Conservation (phyloP, 2,113 vertebrate species). For the Gadus chalcogrammus region DNA sequence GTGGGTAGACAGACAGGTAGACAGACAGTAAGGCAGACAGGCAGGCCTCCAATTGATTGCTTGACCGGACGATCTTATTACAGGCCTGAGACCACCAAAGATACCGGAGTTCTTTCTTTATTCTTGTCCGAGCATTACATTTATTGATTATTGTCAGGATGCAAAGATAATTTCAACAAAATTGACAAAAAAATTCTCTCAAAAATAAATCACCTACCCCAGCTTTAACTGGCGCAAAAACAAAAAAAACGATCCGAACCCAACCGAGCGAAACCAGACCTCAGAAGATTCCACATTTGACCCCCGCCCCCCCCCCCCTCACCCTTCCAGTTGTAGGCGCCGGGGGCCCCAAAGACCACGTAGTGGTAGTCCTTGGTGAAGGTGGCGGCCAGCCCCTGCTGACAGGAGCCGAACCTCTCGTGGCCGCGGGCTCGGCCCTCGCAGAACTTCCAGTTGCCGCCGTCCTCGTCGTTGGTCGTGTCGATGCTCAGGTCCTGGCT, state of each 20-base stretch:
- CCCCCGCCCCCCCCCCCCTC: background rate
- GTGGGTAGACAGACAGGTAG: too few species aligned
- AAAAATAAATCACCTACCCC: background rate
- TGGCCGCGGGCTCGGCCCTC: slow-evolving; percentile 83
- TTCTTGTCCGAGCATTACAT: too few species aligned
- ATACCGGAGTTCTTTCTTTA: too few species aligned
- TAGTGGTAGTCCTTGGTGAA: slow-evolving; percentile 94
- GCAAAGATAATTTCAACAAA: too few species aligned
- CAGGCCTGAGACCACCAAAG: too few species aligned
- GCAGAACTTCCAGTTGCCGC: slow-evolving; percentile 84
- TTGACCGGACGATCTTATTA: too few species aligned
- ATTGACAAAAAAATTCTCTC: background rate
- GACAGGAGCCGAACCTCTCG: slow-evolving; percentile 89
- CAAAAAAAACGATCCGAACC: too few species aligned
- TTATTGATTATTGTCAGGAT: too few species aligned
- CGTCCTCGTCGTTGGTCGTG: slow-evolving; percentile 73
- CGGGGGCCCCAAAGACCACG: slow-evolving; percentile 91
- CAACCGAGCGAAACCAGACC: background rate
- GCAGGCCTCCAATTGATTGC: too few species aligned
- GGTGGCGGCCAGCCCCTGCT: slow-evolving; percentile 91
- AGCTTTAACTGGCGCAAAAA: background rate
- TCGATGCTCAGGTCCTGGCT: slow-evolving; percentile 87
- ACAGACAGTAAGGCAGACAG: too few species aligned
- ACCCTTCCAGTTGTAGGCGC: slow-evolving; percentile 98
- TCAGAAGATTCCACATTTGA: background rate